Base-by-base conservation (phyloP, 2,888 invertebrate genomes). In the Proisotoma minuta region DNA sequence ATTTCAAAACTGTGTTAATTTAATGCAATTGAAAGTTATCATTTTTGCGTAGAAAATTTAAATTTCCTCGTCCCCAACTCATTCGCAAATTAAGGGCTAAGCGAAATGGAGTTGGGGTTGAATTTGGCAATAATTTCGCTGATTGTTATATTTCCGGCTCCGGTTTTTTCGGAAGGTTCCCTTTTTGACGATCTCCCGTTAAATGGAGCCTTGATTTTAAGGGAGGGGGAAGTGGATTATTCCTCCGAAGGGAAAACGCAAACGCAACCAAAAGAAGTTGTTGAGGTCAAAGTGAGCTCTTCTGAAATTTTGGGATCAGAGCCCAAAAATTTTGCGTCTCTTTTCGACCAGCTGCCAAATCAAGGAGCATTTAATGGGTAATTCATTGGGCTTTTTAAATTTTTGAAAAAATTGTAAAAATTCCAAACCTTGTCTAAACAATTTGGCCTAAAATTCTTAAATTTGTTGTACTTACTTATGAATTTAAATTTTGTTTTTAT, bases 261-360 rank as follows among this genome's bases (percentile, higher is more conserved):
- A n/a, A n/a, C n/a, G n/a, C n/a, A n/a, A n/a, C 34, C 20, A 4
- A 18, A 50, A 22, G 22, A 22, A 24, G 12, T 22, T 3, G 20
- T 54, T 8, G 39, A 18, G 5, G 23, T 3, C 18, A 54, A 34
- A n/a, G 3, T 4, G 22, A 18, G 3, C 5, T 4, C 4, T 5
- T 5, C 20, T 24, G 4, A 12, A 3, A 49, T 12, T n/a, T 5
- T 22, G 3, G 5, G 4, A 4, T 8, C 26, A 5, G 3, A 4
- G 5, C 23, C 26, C 3, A 5, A 52, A 26, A 8, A 24, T 26
- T 10, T 28, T 4, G 18, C 51, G 23, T 72, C 72, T 1, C 40
- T 73, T 2, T 73, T 73, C 58, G 70, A 73, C 48, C 34, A 59
- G 20, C 48, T 73, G 1, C 73, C 73, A 24, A 58, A 73, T 56